Evolutionary conservation across 2,888 invertebrate genomes (phyloP).

Genomic region (Phrixothrix hirtus): DNA sequence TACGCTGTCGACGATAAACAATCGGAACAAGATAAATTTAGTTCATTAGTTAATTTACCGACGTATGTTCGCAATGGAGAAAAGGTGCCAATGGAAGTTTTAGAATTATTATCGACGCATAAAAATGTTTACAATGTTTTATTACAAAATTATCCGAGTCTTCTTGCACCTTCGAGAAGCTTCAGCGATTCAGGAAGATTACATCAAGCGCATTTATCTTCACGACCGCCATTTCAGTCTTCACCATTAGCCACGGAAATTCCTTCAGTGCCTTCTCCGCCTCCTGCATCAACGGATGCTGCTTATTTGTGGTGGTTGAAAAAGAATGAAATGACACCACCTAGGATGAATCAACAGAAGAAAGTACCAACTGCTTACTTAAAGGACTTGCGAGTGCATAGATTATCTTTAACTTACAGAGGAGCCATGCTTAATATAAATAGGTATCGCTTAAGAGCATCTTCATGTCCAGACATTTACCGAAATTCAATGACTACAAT

Average conservation of each 20-base stretch:
- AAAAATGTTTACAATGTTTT: constrained; percentile 73
- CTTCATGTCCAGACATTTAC: constrained; percentile 90
- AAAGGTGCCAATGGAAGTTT: constrained; percentile 75
- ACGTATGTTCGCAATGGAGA: constrained; percentile 81
- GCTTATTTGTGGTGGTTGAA: constrained; percentile 63
- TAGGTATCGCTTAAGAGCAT: constrained; percentile 77
- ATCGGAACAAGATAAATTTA: constrained; percentile 60
- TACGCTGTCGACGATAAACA: constrained; percentile 37
- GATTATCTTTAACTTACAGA: constrained; percentile 79
- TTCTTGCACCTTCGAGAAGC: constrained; percentile 72
- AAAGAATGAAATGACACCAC: constrained; percentile 56
- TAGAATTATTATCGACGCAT: constrained; percentile 70
- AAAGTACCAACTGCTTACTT: constrained; percentile 68
- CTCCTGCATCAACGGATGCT: constrained; percentile 53
- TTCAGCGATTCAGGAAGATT: constrained; percentile 69
- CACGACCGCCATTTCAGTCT: constrained; percentile 46
- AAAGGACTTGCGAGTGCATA: constrained; percentile 73
- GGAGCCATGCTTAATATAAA: constrained; percentile 86
- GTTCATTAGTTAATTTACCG: constrained; percentile 83
- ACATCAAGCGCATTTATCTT: constrained; percentile 53
- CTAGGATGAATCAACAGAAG: constrained; percentile 50
- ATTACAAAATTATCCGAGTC: constrained; percentile 74
- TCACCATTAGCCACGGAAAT: constrained; percentile 50
- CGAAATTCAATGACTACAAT: constrained; percentile 84
- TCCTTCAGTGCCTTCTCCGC: constrained; percentile 52